Percentiles rank a stretch among this genome's conserved stretches.
Conservation (phyloP, 1,140 invertebrate species). For the Diachasma alloeum region DNA sequence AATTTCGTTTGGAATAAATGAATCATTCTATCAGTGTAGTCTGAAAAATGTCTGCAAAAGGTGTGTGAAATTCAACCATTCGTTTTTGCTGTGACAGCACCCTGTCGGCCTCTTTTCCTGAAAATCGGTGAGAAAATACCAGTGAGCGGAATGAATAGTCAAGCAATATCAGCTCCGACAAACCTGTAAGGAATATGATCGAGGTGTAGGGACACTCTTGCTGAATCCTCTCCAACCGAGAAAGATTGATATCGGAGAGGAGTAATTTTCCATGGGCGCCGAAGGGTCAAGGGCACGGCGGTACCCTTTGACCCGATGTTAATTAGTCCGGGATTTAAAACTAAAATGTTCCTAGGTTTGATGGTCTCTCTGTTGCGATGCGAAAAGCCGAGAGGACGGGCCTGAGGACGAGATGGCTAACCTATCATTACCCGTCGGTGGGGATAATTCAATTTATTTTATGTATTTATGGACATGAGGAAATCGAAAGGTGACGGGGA, state of each 20-base stretch:
- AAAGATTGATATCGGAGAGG: slow-evolving; percentile 22
- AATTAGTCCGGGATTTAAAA: slow-evolving; percentile 29
- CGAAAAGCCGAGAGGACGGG: slow-evolving; percentile 14
- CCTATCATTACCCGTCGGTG: slow-evolving; percentile 38
- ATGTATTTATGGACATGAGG: slow-evolving; percentile 37
- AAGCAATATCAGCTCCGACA: too few relatives aligned
- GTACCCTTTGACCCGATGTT: slow-evolving; percentile 25
- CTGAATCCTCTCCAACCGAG: not conserved
- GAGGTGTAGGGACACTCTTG: not conserved
- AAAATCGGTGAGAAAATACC: too few relatives aligned
- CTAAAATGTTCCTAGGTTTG: slow-evolving; percentile 16
- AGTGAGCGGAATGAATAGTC: too few relatives aligned
- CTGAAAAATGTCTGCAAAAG: too few relatives aligned
- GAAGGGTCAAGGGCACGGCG: slow-evolving; percentile 1
- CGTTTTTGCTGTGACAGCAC: too few relatives aligned
- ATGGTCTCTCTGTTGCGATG: not conserved
- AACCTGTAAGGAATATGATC: not conserved
- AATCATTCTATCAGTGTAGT: too few relatives aligned
- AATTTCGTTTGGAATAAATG: too few relatives aligned
- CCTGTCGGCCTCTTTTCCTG: too few relatives aligned
- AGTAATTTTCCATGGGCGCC: slow-evolving; percentile 26
- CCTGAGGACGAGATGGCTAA: slow-evolving; percentile 17
- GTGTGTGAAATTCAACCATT: too few relatives aligned
- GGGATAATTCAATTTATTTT: slow-evolving; percentile 46
- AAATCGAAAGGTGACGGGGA: not conserved